Percentiles rank a stretch among this genome's conserved stretches.
phyloP scores from a whole-genome alignment of 1,140 invertebrate genomes.

The Drosophila kepulauana region DNA sequence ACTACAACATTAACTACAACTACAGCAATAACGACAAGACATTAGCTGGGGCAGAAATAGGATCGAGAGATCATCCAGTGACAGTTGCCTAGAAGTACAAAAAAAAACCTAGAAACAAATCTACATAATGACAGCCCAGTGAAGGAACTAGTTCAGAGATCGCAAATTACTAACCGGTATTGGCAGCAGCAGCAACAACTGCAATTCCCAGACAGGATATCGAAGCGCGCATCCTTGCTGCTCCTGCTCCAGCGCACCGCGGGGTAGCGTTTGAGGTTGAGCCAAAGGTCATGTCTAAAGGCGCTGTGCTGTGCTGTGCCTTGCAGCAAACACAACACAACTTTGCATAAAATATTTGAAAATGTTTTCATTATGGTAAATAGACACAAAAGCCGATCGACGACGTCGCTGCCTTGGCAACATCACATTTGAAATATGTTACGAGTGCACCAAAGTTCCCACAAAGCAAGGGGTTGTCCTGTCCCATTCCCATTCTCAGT shows the following conservation, averaged over 20 bases:
- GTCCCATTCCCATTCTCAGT: constrained; percentile 26
- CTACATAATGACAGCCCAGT: constrained; percentile 71
- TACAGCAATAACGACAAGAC: constrained; percentile 26
- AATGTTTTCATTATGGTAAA: constrained; percentile 83
- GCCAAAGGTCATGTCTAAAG: constrained; percentile 74
- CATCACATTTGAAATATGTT: constrained; percentile 1
- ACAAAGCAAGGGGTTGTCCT: constrained; percentile 56
- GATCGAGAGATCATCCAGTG: constrained; percentile 15
- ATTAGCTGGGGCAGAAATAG: constrained; percentile 7
- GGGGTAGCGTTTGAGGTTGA: constrained; percentile 59
- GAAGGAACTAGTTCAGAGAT: constrained; percentile 74
- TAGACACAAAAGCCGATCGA: constrained; percentile 72
- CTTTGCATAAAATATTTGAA: constrained; percentile 84
- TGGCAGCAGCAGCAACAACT: constrained; percentile 35
- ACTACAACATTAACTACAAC: constrained; percentile 19
- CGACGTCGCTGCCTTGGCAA: constrained; percentile 27
- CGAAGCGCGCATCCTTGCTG: constrained; percentile 43
- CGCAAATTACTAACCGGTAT: constrained; percentile 80
- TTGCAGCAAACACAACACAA: constrained; percentile 49
- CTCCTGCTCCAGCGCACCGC: constrained; percentile 46
- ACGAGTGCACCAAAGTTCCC: constrained; percentile 43
- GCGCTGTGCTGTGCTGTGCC: constrained; percentile 14
- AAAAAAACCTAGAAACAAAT: constrained; percentile 45
- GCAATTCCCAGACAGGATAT: constrained; percentile 76
- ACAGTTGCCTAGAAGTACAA: constrained; percentile 24